phyloP scores from a whole-genome alignment of 1,140 invertebrate genomes.

The Vanessa atalanta region DNA sequence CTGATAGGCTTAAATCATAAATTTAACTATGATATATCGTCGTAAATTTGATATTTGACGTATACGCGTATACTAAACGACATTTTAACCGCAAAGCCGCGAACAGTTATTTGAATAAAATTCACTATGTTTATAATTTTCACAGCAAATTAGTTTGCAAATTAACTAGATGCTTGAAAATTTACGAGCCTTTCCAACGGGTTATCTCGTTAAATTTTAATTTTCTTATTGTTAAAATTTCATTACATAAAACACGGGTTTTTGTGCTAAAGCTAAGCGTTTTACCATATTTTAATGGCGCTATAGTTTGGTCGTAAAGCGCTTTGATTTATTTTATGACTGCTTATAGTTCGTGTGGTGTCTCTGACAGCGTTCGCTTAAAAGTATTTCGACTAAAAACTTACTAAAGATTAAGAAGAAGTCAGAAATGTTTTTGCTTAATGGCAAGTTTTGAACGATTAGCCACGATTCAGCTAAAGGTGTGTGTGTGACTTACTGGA shows the following conservation, averaged over 20 bases:
- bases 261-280: conserved; percentile 19
- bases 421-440: too few relatives aligned
- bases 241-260: conserved; percentile 33
- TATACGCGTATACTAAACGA: neutral
- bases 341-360: conserved; percentile 11
- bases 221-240: conserved; percentile 38
- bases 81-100: conserved; percentile 7
- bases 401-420: too few relatives aligned
- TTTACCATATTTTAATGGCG: conserved; percentile 19
- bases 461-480: too few relatives aligned
- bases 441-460: too few relatives aligned
- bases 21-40: neutral
- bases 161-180: conserved; percentile 24
- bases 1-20: neutral
- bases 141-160: conserved; percentile 13
- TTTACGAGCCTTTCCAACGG: conserved; percentile 13
- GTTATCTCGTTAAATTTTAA: conserved; percentile 17
- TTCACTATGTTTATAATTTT: neutral
- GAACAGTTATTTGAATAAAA: conserved; percentile 9
- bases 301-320: conserved; percentile 20
- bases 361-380: conserved; percentile 45
- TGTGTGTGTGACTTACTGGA: too few relatives aligned
- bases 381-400: neutral
- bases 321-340: conserved; percentile 22
- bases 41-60: neutral